Evolutionary conservation across 2,113 vertebrate species (phyloP).

Genomic region (Indicator indicator): DNA sequence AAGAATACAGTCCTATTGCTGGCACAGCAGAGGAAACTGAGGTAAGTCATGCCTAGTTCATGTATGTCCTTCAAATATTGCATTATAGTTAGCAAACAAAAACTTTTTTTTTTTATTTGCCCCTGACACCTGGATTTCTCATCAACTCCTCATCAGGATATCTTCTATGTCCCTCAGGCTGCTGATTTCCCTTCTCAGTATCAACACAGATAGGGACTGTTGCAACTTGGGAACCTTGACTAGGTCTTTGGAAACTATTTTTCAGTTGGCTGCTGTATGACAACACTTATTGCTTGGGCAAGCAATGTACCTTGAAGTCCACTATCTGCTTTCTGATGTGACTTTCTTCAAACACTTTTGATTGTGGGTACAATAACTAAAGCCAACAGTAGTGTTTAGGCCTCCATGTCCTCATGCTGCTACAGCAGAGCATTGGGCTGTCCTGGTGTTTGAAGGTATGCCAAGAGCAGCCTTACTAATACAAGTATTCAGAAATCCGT

Average conservation of each 20-base stretch:
- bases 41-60: not conserved
- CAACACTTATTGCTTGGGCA: not conserved
- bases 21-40: not conserved
- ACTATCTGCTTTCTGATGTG: not conserved
- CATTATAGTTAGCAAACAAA: not conserved
- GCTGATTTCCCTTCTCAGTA: not conserved
- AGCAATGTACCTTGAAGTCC: not conserved
- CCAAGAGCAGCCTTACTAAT: not conserved
- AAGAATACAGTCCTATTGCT: not conserved
- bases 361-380: not conserved
- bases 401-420: not conserved
- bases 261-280: not conserved
- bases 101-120: not conserved
- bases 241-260: not conserved
- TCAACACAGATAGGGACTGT: not conserved
- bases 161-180: not conserved
- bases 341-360: not conserved
- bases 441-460: not conserved
- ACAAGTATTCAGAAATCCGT: not conserved
- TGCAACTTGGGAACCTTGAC: not conserved
- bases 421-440: not conserved
- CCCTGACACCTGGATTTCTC: not conserved
- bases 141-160: not conserved
- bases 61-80: not conserved
- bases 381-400: not conserved